Base-by-base conservation (phyloP, 37 sponge, comb jelly and placozoan species). In the Bolinopsis microptera region DNA sequence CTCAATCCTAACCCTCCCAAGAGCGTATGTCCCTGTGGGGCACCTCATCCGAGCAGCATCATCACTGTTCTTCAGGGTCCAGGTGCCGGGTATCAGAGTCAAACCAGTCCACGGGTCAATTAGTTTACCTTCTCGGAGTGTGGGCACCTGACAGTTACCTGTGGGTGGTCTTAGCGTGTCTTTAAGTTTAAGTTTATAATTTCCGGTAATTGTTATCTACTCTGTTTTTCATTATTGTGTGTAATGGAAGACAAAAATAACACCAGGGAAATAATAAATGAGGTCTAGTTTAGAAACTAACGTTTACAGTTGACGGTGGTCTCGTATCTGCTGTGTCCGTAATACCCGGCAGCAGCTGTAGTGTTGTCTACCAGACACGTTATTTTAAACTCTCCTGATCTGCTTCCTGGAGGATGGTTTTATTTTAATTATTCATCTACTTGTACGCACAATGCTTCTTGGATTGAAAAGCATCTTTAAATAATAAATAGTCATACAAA, bases 1-100 rank as follows among this genome's bases (percentile, higher is more conserved):
- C 90, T 38, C 48, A 9, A 86, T 38, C 61, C 61, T 0, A 28
- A 86, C 90, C 24, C 90, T 18, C 5, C 90, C 90, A 40, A 86
- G 61, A 26, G 61, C 41, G 61, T 86, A 86, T 40, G 90, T 86
- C 1, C 90, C 90, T 24, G 90, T 34, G 27, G 90, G 90, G 36
- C 90, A 86, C 3, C 41, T 86, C 61, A 86, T 86, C 61, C 90
- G 37, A 27, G 90, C 90, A 40, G 90, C 40, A 23, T 86, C 90
- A 28, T 23, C 90, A 35, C 90, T 48, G 61, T 86, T 86, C 90
- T 24, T 38, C 90, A 86, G 25, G 2, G 90, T 86, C 90, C 32
- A 30, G 48, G 90, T 86, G 3, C 90, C 90, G 2, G 41, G 61
- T 25, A 39, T 48, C 30, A 86, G 61, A 26, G 41, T 39, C 27